These are phyloP conservation scores for Tiaroga cobitis DNA, from an alignment of 2,797 vertebrate genomes.

Conservation along the genomic window DNA sequence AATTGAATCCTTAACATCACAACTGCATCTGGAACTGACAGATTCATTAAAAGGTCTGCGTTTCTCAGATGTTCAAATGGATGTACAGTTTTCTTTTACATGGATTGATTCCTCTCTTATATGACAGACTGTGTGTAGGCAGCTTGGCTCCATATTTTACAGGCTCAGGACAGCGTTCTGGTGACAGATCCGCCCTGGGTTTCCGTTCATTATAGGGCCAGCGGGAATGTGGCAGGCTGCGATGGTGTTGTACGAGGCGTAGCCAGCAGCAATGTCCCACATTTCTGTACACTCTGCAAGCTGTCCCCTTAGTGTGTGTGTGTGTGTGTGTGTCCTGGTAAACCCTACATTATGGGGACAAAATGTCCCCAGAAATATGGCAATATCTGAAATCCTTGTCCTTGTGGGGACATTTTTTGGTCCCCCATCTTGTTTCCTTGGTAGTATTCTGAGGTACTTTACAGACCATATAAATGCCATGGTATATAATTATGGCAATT, in stretches of 20 bases:
- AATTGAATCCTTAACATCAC: slow-evolving; percentile 19
- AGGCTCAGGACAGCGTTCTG: slow-evolving; percentile 51
- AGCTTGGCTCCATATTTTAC: slow-evolving; percentile 57
- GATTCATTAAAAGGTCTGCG: slow-evolving; percentile 24
- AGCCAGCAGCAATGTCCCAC: slow-evolving; percentile 59
- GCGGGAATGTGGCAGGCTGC: slow-evolving; percentile 65
- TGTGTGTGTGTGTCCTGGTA: neutral
- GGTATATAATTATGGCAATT: neutral
- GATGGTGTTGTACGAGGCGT: slow-evolving; percentile 56
- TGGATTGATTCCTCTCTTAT: neutral
- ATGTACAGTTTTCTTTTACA: neutral
- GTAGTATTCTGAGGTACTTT: neutral
- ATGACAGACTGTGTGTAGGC: slow-evolving; percentile 75
- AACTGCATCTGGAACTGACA: slow-evolving; percentile 17
- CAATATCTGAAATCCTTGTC: too few relatives aligned
- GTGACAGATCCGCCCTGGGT: slow-evolving; percentile 67
- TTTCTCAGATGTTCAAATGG: neutral
- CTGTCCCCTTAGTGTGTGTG: slow-evolving; percentile 43
- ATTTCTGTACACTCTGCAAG: slow-evolving; percentile 63
- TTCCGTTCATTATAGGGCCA: slow-evolving; percentile 70
- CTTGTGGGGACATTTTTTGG: too few relatives aligned
- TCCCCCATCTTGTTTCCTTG: neutral
- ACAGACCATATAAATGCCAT: neutral
- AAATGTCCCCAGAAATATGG: too few relatives aligned
- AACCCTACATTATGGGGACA: too few relatives aligned